Evolutionary conservation across 2,113 vertebrate species (phyloP).

Genomic region (Pedionomus torquatus): DNA sequence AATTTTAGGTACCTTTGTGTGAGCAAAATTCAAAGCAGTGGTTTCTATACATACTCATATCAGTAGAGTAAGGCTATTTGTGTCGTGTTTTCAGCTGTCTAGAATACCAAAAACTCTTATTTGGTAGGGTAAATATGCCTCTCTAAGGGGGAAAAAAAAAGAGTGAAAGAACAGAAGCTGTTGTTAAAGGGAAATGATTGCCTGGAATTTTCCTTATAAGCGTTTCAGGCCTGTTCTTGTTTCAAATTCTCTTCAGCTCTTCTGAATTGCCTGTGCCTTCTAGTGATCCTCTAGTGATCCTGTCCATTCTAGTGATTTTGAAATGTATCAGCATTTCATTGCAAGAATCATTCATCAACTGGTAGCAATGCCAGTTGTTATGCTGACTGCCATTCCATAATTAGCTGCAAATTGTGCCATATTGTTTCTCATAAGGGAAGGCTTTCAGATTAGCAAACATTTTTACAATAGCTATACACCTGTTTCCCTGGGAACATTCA

Average conservation of each 20-base stretch:
- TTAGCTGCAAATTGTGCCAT: neutral
- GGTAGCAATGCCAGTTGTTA: neutral
- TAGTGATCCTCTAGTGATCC: neutral
- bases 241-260: neutral
- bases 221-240: neutral
- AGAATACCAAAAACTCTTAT: neutral
- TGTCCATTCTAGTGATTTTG: neutral
- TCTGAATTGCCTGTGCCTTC: neutral
- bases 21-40: neutral
- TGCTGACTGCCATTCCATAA: neutral
- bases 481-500: neutral
- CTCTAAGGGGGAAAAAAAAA: neutral
- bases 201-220: neutral
- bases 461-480: neutral
- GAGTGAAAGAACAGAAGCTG: neutral
- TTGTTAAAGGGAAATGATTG: neutral
- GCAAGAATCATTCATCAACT: neutral
- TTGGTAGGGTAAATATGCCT: neutral
- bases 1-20: neutral
- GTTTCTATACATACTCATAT: neutral
- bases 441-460: neutral
- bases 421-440: neutral
- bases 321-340: neutral
- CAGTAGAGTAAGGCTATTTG: neutral
- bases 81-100: neutral